Conservation (phyloP, 2,113 vertebrate genomes). For the Mustelus asterias region DNA sequence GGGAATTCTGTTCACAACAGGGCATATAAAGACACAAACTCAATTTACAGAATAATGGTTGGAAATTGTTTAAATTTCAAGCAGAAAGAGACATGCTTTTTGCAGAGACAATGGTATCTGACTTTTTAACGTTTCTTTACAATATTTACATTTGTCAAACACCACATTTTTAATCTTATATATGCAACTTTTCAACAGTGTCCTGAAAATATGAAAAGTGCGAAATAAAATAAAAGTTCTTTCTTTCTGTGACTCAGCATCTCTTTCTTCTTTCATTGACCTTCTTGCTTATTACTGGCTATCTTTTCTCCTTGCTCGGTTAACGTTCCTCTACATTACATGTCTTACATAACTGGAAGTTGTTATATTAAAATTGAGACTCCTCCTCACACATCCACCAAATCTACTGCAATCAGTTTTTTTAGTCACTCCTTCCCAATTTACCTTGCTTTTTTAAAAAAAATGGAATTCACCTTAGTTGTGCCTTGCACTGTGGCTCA, state of each 20-base stretch:
- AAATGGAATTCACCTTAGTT: neutral
- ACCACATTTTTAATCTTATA: too few relatives aligned
- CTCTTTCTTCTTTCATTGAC: neutral
- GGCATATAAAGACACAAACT: too few relatives aligned
- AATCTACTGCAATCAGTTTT: neutral
- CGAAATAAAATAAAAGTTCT: neutral
- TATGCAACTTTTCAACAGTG: too few relatives aligned
- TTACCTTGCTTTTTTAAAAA: neutral
- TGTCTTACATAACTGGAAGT: neutral
- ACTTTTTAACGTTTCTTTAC: too few relatives aligned
- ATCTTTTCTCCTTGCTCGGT: neutral
- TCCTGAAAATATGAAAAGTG: neutral
- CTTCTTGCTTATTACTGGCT: neutral
- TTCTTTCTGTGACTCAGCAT: neutral
- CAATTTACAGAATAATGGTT: too few relatives aligned
- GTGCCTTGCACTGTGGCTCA: neutral
- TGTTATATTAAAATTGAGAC: neutral
- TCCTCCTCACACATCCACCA: neutral
- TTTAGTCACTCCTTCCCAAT: neutral
- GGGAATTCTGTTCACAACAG: too few relatives aligned
- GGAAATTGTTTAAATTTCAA: too few relatives aligned
- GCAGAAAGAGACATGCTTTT: too few relatives aligned
- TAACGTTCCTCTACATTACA: neutral
- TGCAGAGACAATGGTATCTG: too few relatives aligned
- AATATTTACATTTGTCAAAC: too few relatives aligned